These are phyloP conservation scores for Sapayoa aenigma DNA, from an alignment of 2,113 vertebrate species.

Conservation along the genomic window DNA sequence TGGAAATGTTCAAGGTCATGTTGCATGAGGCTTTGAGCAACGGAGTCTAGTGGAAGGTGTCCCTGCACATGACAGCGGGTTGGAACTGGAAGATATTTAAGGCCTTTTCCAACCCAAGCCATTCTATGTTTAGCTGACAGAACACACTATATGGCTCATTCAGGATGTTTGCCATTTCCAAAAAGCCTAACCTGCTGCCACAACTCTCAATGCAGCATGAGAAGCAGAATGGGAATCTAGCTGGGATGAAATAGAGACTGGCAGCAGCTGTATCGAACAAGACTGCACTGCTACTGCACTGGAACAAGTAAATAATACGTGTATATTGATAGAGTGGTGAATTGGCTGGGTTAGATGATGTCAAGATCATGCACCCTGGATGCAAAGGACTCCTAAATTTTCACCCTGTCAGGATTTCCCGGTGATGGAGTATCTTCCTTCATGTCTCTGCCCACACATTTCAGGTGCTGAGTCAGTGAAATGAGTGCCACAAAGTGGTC, in stretches of 20 bases:
- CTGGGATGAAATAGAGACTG: neutral
- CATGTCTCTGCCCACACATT: neutral
- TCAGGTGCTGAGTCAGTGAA: neutral
- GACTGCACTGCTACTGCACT: neutral
- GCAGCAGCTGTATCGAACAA: neutral
- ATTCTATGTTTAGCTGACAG: neutral
- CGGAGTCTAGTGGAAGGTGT: neutral
- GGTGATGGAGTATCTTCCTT: neutral
- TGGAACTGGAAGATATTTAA: neutral
- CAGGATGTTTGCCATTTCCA: neutral
- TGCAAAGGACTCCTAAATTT: neutral
- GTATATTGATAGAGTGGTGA: neutral
- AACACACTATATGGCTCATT: neutral
- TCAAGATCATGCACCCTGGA: neutral
- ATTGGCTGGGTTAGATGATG: neutral
- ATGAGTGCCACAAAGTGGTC: neutral
- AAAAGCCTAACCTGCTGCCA: neutral
- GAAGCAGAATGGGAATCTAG: neutral
- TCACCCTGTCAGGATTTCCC: neutral
- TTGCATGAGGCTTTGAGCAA: neutral
- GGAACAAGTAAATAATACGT: neutral
- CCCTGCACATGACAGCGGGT: neutral
- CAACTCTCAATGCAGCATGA: neutral
- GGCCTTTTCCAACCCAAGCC: neutral
- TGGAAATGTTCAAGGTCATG: neutral